Conservation (phyloP, 2,113 vertebrate genomes). For the Anhinga rufa region DNA sequence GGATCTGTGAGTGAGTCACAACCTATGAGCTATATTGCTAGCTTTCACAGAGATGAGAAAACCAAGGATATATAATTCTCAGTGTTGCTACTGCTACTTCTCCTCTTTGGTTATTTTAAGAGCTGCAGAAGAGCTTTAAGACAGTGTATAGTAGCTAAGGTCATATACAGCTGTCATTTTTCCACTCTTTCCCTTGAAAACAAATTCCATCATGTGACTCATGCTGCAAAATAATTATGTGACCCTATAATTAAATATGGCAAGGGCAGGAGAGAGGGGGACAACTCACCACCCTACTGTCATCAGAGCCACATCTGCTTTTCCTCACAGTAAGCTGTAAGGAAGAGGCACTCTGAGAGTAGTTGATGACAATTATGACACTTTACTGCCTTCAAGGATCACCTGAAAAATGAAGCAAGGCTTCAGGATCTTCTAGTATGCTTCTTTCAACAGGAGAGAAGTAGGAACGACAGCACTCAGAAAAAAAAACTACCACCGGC, state of each 20-base stretch:
- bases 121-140: neutral
- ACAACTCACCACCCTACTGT: neutral
- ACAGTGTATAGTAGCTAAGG: neutral
- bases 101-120: neutral
- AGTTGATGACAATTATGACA: neutral
- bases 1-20: neutral
- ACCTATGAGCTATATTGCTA: neutral
- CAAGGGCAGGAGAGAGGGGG: neutral
- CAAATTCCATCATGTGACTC: neutral
- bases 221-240: neutral
- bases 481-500: neutral
- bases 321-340: neutral
- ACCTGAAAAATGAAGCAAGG: neutral
- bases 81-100: neutral
- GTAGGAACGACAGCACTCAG: neutral
- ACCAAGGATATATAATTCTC: neutral
- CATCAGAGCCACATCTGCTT: neutral
- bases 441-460: neutral
- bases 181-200: neutral
- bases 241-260: neutral
- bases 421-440: neutral
- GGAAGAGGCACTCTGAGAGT: neutral
- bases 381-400: neutral
- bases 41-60: neutral
- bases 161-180: neutral